Percentiles rank a stretch among this genome's conserved stretches.
phyloP scores from a whole-genome alignment of 2,113 vertebrate genomes.

The Deroptyus accipitrinus region DNA sequence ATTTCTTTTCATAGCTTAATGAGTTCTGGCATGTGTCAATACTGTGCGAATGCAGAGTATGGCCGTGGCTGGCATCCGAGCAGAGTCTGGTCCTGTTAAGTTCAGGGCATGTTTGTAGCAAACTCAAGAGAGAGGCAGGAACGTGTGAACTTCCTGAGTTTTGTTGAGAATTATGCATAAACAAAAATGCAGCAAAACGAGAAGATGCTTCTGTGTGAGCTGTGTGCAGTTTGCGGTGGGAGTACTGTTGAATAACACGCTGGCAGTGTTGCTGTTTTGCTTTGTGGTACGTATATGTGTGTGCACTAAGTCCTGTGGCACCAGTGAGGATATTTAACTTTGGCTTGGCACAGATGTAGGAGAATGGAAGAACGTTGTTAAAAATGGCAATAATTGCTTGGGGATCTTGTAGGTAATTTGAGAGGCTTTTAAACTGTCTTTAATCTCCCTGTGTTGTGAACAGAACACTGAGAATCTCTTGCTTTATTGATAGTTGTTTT shows the following conservation, averaged over 20 bases:
- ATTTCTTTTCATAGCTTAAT: neutral
- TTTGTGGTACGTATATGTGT: fast-evolving
- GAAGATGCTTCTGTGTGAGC: neutral
- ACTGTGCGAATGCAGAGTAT: fast-evolving
- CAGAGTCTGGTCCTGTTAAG: neutral
- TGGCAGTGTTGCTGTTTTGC: neutral
- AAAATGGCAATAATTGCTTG: neutral
- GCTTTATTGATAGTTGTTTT: neutral
- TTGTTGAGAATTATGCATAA: neutral
- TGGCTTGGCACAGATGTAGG: neutral
- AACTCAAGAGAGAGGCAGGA: neutral
- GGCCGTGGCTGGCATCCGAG: neutral
- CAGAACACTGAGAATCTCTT: neutral
- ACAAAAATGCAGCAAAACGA: neutral
- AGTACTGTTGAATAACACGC: neutral
- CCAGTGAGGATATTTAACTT: neutral
- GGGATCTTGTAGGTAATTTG: neutral
- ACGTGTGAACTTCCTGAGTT: neutral
- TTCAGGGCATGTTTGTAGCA: neutral
- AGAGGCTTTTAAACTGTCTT: neutral
- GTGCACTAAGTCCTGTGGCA: neutral
- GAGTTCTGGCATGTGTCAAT: neutral
- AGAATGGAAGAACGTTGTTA: neutral
- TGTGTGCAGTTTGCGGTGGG: neutral
- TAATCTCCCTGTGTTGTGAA: neutral